Conservation (phyloP, 2,113 vertebrate species). For the Colossoma macropomum region DNA sequence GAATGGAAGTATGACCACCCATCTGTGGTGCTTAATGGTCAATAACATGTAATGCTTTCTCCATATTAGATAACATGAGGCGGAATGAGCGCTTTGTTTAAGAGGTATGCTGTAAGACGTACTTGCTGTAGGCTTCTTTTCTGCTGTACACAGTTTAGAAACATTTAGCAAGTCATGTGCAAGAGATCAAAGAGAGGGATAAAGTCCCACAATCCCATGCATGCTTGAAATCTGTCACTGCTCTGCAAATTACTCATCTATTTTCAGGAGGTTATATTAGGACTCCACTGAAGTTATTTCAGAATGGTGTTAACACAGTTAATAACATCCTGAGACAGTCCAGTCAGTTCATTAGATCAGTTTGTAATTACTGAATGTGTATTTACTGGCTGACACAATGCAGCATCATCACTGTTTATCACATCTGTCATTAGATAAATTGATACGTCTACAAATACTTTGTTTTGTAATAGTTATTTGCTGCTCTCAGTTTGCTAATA, state of each 20-base stretch:
- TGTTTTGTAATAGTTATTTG: slow-evolving; percentile 61
- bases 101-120: not conserved
- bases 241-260: not conserved
- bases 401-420: not conserved
- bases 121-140: not conserved
- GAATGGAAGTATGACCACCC: too few species aligned
- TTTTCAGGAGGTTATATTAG: not conserved
- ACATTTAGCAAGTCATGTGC: not conserved
- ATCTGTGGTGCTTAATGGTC: too few species aligned
- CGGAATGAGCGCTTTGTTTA: not conserved
- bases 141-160: too few species aligned
- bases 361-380: not conserved
- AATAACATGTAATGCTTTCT: not conserved
- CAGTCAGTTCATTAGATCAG: not conserved
- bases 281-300: not conserved
- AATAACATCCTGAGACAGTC: too few species aligned
- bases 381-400: not conserved
- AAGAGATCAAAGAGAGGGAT: not conserved
- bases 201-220: not conserved
- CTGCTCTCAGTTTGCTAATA: slow-evolving; percentile 33
- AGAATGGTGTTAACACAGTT: too few species aligned
- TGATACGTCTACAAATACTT: too few species aligned
- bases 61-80: not conserved
- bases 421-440: not conserved
- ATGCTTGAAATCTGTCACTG: slow-evolving; percentile 24